Conservation (phyloP, 2,113 vertebrate species). For the Microcebus tavaratra region DNA sequence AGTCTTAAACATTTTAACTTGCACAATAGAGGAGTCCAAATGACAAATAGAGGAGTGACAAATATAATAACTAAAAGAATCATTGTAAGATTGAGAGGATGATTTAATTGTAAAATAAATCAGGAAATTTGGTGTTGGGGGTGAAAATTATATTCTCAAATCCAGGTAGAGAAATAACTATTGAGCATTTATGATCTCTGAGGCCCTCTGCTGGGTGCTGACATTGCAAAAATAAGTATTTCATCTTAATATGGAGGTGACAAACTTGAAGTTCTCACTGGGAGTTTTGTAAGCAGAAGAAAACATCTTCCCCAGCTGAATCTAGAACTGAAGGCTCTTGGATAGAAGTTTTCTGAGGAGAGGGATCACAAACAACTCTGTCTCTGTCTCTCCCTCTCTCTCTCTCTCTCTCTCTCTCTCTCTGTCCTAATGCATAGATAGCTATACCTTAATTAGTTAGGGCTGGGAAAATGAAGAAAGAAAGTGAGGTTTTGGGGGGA, state of each 20-base stretch:
- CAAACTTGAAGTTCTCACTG: neutral
- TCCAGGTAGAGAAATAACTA: neutral
- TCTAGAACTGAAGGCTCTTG: neutral
- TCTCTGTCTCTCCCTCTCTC: neutral
- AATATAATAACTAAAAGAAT: neutral
- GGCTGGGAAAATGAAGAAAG: neutral
- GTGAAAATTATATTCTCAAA: neutral
- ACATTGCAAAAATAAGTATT: neutral
- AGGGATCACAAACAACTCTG: neutral
- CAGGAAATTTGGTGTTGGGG: neutral
- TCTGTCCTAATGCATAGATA: neutral
- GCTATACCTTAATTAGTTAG: neutral
- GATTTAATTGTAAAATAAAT: neutral
- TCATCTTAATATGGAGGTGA: neutral
- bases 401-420: neutral
- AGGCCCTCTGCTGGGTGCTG: neutral
- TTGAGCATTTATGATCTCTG: neutral
- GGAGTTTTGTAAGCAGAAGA: neutral
- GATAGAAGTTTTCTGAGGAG: neutral
- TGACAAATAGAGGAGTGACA: neutral
- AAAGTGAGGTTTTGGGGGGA: neutral
- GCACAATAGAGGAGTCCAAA: neutral
- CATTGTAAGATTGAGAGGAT: neutral
- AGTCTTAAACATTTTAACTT: neutral
- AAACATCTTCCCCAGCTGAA: neutral